These are phyloP conservation scores for Cerastis rubricosa DNA, from an alignment of 2,888 invertebrate species.

Conservation along the genomic window DNA sequence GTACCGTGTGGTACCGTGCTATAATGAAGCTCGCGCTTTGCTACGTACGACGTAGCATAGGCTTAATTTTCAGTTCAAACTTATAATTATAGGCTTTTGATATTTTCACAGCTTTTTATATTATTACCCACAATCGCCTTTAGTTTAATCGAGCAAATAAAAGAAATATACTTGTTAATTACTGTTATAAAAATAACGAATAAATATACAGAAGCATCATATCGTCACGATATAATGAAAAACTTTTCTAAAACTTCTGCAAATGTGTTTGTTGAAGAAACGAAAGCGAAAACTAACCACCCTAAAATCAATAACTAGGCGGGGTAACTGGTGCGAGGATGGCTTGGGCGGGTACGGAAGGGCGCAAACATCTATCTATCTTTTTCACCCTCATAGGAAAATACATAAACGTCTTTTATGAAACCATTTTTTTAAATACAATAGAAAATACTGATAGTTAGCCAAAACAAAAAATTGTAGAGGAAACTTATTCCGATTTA, in stretches of 20 bases:
- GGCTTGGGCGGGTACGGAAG: too few relatives aligned
- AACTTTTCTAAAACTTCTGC: background rate
- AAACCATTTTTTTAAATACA: background rate
- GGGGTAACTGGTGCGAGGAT: background rate
- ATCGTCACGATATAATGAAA: background rate
- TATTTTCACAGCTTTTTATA: background rate
- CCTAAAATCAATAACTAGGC: slow-evolving; percentile 39
- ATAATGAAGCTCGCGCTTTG: background rate
- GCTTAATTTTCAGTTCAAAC: background rate
- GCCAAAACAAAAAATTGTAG: background rate
- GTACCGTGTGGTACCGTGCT: too few relatives aligned
- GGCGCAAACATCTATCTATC: slow-evolving; percentile 6
- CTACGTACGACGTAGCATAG: background rate
- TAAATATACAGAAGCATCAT: background rate
- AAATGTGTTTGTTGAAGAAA: background rate
- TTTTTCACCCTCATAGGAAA: slow-evolving; percentile 3
- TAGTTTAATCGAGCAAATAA: background rate
- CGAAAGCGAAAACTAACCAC: background rate
- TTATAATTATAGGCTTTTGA: background rate
- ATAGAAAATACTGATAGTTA: background rate
- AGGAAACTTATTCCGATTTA: accelerated
- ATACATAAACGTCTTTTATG: background rate
- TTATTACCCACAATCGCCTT: background rate
- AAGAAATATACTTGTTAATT: background rate
- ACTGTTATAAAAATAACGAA: background rate